These are phyloP conservation scores for Cardinalis cardinalis DNA, from an alignment of 2,113 vertebrate species.

Conservation along the genomic window DNA sequence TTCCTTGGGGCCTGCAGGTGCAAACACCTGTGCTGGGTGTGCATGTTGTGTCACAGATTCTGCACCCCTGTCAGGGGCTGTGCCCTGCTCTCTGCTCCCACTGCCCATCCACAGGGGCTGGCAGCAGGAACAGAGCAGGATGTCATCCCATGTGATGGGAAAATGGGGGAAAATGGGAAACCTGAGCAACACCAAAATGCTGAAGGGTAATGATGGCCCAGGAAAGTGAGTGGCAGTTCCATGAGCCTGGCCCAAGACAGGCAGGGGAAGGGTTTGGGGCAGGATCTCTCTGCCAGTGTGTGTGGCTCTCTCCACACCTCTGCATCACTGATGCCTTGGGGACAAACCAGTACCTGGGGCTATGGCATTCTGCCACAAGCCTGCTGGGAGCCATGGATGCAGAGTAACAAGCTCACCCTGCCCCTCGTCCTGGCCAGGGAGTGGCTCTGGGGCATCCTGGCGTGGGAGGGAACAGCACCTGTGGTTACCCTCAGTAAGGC, in stretches of 20 bases:
- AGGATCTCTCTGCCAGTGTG: not conserved
- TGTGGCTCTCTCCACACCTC: not conserved
- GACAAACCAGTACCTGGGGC: not conserved
- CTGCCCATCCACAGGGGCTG: rapidly evolving
- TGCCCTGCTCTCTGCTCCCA: not conserved
- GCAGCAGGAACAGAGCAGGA: rapidly evolving
- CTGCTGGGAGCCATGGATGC: not conserved
- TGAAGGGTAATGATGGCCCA: not conserved
- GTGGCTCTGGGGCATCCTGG: not conserved
- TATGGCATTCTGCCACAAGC: not conserved
- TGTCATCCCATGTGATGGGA: not conserved
- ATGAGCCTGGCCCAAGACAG: not conserved
- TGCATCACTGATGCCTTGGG: not conserved
- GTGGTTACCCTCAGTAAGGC: not conserved
- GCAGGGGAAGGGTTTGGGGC: not conserved
- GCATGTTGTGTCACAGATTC: rapidly evolving
- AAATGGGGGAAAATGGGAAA: not conserved
- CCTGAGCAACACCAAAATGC: not conserved
- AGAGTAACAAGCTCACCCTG: not conserved
- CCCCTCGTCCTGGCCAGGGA: rapidly evolving
- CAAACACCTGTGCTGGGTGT: not conserved
- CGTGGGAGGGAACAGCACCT: rapidly evolving
- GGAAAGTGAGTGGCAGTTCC: not conserved
- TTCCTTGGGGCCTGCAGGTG: not conserved
- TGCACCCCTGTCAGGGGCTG: rapidly evolving